Conservation (phyloP, 2,113 vertebrate species). For the Chionomys nivalis region DNA sequence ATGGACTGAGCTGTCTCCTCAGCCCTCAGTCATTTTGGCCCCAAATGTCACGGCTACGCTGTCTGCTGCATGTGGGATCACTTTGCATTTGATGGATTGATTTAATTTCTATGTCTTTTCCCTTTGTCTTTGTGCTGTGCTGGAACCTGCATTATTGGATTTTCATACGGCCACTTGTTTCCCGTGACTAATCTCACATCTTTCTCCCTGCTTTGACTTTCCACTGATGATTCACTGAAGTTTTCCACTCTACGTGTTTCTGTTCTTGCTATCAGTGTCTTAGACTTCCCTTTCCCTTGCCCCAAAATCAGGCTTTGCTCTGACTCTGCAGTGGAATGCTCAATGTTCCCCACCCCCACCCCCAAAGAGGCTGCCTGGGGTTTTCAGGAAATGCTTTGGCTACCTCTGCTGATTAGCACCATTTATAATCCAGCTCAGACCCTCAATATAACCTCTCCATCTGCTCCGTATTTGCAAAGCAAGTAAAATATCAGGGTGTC, state of each 20-base stretch:
- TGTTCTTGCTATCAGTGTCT: neutral
- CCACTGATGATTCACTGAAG: neutral
- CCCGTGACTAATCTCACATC: neutral
- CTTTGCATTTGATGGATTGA: neutral
- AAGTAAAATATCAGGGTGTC: neutral
- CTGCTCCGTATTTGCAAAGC: constrained; percentile 54
- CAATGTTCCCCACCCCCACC: neutral
- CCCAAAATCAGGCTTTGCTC: neutral
- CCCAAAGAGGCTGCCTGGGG: neutral
- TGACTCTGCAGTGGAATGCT: constrained; percentile 38
- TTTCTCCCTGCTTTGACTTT: neutral
- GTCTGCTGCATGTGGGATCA: neutral
- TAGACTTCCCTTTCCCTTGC: neutral
- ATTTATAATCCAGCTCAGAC: constrained; percentile 58
- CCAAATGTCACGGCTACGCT: neutral
- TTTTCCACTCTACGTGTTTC: neutral
- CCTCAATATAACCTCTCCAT: constrained; percentile 59
- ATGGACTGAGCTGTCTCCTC: neutral
- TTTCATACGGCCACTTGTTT: neutral
- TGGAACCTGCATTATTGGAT: neutral
- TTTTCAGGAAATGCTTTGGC: constrained; percentile 73
- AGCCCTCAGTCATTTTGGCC: neutral
- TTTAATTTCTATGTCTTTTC: neutral
- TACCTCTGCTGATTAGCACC: constrained; percentile 61
- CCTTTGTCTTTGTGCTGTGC: neutral